Percentiles rank a stretch among this genome's conserved stretches.
phyloP scores from a whole-genome alignment of 2,797 vertebrate species.

The Scarus forsteni region DNA sequence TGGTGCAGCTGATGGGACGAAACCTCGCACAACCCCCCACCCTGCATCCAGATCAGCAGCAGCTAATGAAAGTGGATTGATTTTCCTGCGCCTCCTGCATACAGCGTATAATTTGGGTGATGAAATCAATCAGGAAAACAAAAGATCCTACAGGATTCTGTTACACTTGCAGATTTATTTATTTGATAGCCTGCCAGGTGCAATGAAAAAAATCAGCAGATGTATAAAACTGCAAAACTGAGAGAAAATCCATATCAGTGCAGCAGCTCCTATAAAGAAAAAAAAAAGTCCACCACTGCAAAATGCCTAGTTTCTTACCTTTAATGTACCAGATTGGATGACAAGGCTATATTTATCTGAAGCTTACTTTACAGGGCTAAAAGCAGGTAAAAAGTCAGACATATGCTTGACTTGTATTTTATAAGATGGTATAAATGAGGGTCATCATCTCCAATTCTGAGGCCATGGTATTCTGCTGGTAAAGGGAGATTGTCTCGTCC shows the following conservation, averaged over 20 bases:
- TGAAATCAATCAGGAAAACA: constrained; percentile 60
- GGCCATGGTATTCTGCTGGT: too few relatives aligned
- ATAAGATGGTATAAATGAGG: too few relatives aligned
- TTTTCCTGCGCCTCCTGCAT: constrained; percentile 66
- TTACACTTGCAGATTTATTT: constrained; percentile 54
- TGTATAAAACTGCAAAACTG: constrained; percentile 24
- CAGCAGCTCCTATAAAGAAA: neutral
- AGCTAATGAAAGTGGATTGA: constrained; percentile 82
- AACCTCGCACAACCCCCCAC: constrained; percentile 11
- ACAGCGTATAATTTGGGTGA: constrained; percentile 51
- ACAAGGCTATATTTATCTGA: too few relatives aligned
- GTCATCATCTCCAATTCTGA: too few relatives aligned
- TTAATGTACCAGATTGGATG: too few relatives aligned
- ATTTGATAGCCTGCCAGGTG: constrained; percentile 17
- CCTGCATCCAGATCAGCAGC: constrained; percentile 68
- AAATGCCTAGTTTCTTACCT: neutral
- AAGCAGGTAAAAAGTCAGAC: too few relatives aligned
- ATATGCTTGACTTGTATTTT: too few relatives aligned
- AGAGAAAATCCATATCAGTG: constrained; percentile 13
- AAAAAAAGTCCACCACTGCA: constrained; percentile 2
- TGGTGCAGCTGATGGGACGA: constrained; percentile 55
- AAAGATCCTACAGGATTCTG: constrained; percentile 46
- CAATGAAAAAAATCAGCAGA: constrained; percentile 17
- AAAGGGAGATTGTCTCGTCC: too few relatives aligned
- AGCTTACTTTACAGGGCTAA: too few relatives aligned